phyloP scores from a whole-genome alignment of 1,140 invertebrate species.

The Macrobrachium rosenbergii region DNA sequence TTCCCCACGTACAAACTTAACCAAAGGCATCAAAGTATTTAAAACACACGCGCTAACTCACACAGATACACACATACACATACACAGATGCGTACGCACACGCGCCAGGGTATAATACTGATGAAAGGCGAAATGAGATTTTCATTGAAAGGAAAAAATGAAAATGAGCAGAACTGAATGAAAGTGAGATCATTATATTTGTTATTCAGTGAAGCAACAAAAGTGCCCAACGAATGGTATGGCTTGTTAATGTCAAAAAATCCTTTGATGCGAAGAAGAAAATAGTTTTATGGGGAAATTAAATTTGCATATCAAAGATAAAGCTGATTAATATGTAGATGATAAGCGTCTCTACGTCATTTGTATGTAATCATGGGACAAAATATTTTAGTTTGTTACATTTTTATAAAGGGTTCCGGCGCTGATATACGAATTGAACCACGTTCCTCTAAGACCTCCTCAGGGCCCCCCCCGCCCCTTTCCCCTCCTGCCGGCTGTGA shows the following conservation, averaged over 20 bases:
- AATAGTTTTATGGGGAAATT: conserved; percentile 15
- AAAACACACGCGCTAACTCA: no score
- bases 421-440: not conserved
- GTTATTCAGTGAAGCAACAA: not conserved
- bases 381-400: not conserved
- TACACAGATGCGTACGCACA: no score
- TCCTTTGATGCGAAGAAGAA: conserved; percentile 10
- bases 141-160: no score
- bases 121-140: no score
- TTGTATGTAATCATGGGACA: not conserved
- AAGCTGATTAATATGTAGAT: conserved; percentile 22
- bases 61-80: no score
- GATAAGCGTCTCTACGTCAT: conserved; percentile 7
- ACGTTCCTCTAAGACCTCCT: not conserved
- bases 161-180: no score
- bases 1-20: no score
- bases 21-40: no score
- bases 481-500: not conserved
- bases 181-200: no score
- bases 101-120: no score
- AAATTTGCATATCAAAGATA: conserved; percentile 24
- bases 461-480: not conserved
- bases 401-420: not conserved
- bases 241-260: conserved; percentile 16
- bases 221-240: conserved; percentile 6